A percentile compares a stretch with the other conserved stretches of the same genome.
phyloP scores from a whole-genome alignment of 2,113 vertebrate genomes.

The Lycocorax pyrrhopterus region DNA sequence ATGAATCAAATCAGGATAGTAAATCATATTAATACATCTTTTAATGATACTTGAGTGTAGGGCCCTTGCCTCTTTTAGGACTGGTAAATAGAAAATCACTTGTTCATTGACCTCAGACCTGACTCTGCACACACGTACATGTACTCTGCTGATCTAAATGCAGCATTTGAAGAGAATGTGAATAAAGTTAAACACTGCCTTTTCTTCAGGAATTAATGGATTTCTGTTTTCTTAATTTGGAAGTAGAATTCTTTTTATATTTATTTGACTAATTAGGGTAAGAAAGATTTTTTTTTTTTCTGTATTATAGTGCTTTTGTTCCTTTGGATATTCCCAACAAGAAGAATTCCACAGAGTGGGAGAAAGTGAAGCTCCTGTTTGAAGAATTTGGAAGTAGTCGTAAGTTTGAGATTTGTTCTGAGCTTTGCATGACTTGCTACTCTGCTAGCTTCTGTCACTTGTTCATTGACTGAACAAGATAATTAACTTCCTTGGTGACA shows the following conservation, averaged over 20 bases:
- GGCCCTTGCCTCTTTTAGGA: not conserved
- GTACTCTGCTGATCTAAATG: not conserved
- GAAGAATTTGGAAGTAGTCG: constrained; percentile 93
- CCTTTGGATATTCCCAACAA: constrained; percentile 81
- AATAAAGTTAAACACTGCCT: not conserved
- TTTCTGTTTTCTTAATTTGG: not conserved
- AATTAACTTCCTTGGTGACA: not conserved
- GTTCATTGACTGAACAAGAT: not conserved
- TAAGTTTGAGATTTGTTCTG: constrained; percentile 74
- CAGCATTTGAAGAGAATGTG: not conserved
- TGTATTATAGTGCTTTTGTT: constrained; percentile 86
- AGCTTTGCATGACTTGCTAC: not conserved
- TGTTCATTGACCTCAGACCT: not conserved
- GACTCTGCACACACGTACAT: fast-evolving
- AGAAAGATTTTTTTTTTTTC: not conserved
- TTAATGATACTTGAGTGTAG: not conserved
- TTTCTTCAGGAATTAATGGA: not conserved
- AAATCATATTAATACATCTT: not conserved
- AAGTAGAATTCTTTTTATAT: not conserved
- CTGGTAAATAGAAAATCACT: not conserved
- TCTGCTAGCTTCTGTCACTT: not conserved
- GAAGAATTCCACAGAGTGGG: constrained; percentile 93
- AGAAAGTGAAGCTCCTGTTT: constrained; percentile 92
- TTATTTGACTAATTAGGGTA: not conserved
- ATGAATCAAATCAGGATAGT: not conserved